Base-by-base conservation (phyloP, 2,888 invertebrate genomes). In the Linnaemya vulpina region DNA sequence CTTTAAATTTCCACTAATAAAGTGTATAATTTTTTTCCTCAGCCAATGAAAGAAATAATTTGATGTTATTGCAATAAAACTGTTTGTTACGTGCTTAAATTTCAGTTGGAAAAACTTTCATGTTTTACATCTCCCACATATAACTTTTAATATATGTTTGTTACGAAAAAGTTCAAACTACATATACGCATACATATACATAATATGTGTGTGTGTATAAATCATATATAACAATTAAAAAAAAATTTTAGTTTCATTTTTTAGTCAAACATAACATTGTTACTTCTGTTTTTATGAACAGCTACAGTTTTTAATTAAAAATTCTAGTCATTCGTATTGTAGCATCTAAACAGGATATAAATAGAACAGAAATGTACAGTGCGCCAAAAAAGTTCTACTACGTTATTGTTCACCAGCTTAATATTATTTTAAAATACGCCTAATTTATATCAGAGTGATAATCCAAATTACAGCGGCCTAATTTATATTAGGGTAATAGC, bases 231-330 rank as follows among this genome's bases (percentile, higher is more conserved):
- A 75, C 38, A 46, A 75, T 55, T 65, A 13, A 25, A 17, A 65
- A 40, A 49, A 51, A 58, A 17, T 17, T 71, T 71, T 73, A 46
- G 60, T 38, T 73, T 71, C 30, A 10, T 53, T 63, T 53, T 25
- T 53, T 53, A 10, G 49, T 20, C 10, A 76, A 55, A 65, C 40
- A 73, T 55, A 76, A 76, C 65, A 76, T 30, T 65, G 30, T 62
- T 30, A 70, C 68, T 70, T 40, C 25, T 68, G 10, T 51, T 70
- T 49, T 40, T 62, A 62, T 77, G 68, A 68, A 68, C 58, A 70
- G 25, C 68, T 77, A 60, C 25, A 51, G 77, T 60, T 77, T 77
- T 77, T 77, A 77, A 77, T 77, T 77, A 77, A 77, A 76, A 70
- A 77, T 77, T 77, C 77, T 77, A 77, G 60, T 77, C 77, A 78